Evolutionary conservation across 2,888 invertebrate species (phyloP).

Genomic region (Tortrix viridana): DNA sequence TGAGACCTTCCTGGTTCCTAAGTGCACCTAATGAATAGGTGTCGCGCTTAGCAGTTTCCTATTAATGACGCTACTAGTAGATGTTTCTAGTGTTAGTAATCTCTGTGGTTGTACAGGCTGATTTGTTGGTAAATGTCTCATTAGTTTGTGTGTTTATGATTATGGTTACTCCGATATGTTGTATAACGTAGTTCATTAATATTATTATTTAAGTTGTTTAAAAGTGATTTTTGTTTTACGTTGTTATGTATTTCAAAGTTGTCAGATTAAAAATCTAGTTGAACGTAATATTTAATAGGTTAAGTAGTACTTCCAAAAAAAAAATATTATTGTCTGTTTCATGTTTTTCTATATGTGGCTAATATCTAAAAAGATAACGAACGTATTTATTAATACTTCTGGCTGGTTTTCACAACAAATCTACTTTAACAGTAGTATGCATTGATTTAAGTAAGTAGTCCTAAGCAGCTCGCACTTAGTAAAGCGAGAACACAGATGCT

Average conservation of each 20-base stretch:
- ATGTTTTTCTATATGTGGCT: too few species aligned
- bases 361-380: too few species aligned
- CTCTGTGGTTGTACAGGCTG: background rate
- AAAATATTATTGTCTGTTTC: too few species aligned
- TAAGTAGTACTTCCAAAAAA: too few species aligned
- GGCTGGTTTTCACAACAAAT: too few species aligned
- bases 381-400: background rate
- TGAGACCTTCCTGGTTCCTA: conserved; percentile 59
- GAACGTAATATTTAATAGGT: too few species aligned
- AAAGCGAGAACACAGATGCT: conserved; percentile 35
- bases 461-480: conserved; percentile 14
- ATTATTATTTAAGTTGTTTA: too few species aligned
- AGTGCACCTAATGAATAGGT: conserved; percentile 43
- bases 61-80: conserved; percentile 11
- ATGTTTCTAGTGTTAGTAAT: background rate
- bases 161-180: background rate
- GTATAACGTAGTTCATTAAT: background rate
- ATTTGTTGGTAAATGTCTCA: conserved; percentile 1
- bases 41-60: conserved; percentile 17
- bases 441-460: background rate
- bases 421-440: too few species aligned
- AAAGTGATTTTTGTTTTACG: too few species aligned
- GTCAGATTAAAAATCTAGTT: too few species aligned
- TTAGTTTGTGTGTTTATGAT: background rate
- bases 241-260: too few species aligned